Evolutionary conservation across 1,140 invertebrate species (phyloP).

Genomic region (Trypoxylus dichotomus): DNA sequence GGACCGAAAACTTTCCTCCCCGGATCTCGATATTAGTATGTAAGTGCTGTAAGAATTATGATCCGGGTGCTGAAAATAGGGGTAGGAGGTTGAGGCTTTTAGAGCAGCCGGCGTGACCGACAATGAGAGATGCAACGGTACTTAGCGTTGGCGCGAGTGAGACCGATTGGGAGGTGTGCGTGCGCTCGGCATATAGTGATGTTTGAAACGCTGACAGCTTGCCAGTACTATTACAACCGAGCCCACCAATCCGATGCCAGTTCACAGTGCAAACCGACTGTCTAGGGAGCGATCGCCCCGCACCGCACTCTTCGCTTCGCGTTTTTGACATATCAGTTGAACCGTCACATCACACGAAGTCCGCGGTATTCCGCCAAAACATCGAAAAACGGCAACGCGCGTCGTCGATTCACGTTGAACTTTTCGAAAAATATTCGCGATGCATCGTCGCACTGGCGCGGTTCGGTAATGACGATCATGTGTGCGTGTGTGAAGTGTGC

Average conservation of each 20-base stretch:
- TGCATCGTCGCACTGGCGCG: neutral
- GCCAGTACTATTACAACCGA: conserved; percentile 52
- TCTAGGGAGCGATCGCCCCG: conserved; percentile 38
- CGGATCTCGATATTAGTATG: conserved; percentile 31
- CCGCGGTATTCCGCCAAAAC: conserved; percentile 32
- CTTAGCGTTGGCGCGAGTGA: conserved; percentile 30
- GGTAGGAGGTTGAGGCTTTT: conserved; percentile 50
- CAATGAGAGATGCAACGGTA: conserved; percentile 23
- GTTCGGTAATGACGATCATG: neutral
- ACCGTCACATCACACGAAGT: conserved; percentile 35
- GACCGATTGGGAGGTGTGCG: conserved; percentile 44
- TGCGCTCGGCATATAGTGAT: conserved; percentile 51
- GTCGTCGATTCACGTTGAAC: neutral
- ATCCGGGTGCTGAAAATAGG: conserved; percentile 46
- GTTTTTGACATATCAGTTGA: conserved; percentile 50
- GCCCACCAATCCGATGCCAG: conserved; percentile 50
- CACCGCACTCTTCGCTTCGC: conserved; percentile 37
- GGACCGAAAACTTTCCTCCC: conserved; percentile 24
- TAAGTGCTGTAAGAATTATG: conserved; percentile 50
- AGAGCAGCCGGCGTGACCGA: conserved; percentile 42
- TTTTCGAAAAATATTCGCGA: conserved; percentile 20
- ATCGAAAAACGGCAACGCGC: neutral
- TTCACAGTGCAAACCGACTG: conserved; percentile 48
- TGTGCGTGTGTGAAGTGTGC: conserved; percentile 28
- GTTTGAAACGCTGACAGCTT: conserved; percentile 55